Evolutionary conservation across 1,140 invertebrate genomes (phyloP), one percentile per base, ranked within the genome.

Genomic region (Magallana angulata): DNA sequence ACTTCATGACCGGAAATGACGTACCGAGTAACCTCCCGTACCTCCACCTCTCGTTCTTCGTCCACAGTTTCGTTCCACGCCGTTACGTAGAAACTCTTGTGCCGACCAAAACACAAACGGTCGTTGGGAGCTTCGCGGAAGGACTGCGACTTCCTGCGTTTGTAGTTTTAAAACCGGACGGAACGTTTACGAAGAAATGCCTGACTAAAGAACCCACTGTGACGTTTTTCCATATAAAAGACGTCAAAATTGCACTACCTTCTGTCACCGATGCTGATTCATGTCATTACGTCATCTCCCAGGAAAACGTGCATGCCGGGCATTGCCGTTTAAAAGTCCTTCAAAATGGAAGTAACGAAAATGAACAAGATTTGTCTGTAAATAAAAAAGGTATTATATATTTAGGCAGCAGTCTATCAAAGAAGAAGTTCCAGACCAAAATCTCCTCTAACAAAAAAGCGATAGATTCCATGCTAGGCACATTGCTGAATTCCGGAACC

Each of bases 401-500:
- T 68, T 48, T 89, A 76, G 80, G 85, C 81, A 89, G 85, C 56
- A 84, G 30, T 8, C 62, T 84, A 62, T 86, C 88, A 56, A 60
- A 57, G 36, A 59, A 86, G 18, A 82, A 84, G 57, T 89, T 86
- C 64, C n/a, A 68, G 18, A 62, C 11, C n/a, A 89, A 84, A 62
- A 58, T 89, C 56, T 36, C 85, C n/a, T 58, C 68, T 1, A 89
- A 89, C 30, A 84, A 84, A 80, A 82, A 80, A 16, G 88, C 88
- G 16, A 89, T 89, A 30, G 85, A 89, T 57, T 89, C 88, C 1
- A 89, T 89, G 88, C 80, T 89, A n/a, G 68, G 57, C 36, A 60
- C 85, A 4, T 64, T 89, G 18, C 36, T 89, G 56, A 89, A 68
- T 81, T 83, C 76, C 76, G 88, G 88, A 36, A 59, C 48, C 2